phyloP scores from a whole-genome alignment of 2,888 invertebrate genomes.

The Synergus japonicus region DNA sequence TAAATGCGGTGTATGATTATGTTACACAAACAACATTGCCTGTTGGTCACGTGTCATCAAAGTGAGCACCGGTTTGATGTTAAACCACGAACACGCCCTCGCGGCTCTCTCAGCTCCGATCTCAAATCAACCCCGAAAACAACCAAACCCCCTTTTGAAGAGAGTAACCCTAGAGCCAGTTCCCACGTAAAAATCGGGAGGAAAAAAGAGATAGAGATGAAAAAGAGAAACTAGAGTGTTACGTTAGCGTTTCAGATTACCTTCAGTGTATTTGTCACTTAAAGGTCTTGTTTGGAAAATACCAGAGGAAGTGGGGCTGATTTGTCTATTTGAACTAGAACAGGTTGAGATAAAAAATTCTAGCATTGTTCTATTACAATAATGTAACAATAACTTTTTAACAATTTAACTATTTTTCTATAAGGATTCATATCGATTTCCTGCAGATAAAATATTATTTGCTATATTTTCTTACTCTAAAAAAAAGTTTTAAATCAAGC shows the following conservation, averaged over 20 bases:
- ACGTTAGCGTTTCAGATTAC: slow-evolving; percentile 60
- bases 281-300: slow-evolving; percentile 5
- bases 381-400: no score
- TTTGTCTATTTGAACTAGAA: slow-evolving; percentile 50
- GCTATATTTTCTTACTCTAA: no score
- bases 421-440: no score
- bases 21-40: slow-evolving; percentile 62
- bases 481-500: no score
- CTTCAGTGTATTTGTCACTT: slow-evolving; percentile 15
- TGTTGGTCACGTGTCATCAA: slow-evolving; percentile 63
- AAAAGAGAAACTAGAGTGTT: slow-evolving; percentile 42
- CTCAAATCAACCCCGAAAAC: slow-evolving; percentile 49
- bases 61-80: slow-evolving; percentile 63
- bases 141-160: slow-evolving; percentile 53
- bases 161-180: slow-evolving; percentile 55
- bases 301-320: slow-evolving; percentile 45
- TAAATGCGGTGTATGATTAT: slow-evolving; percentile 63
- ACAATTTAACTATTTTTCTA: no score
- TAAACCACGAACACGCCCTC: slow-evolving; percentile 60
- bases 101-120: slow-evolving; percentile 44
- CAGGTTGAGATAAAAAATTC: slow-evolving; percentile 42
- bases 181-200: slow-evolving; percentile 55
- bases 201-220: slow-evolving; percentile 44
- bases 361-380: neutral
- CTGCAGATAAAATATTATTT: no score